Conservation (phyloP, 1,140 invertebrate genomes). For the Dreissena rostriformis region DNA sequence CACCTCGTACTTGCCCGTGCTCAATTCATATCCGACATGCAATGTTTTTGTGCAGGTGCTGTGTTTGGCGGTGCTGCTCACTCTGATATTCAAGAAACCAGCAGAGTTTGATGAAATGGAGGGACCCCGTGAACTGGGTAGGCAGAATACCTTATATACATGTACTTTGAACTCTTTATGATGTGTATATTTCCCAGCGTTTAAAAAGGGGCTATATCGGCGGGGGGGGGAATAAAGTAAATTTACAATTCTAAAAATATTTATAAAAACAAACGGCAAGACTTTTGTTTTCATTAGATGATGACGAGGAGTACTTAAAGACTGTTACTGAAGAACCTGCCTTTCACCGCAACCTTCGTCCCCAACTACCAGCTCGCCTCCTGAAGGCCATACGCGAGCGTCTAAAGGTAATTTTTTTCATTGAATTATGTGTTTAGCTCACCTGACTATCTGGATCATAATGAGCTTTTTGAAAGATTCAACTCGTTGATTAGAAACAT, state of each 20-base stretch:
- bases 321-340: constrained; percentile 1
- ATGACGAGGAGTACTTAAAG: constrained; percentile 33
- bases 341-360: not conserved
- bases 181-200: too few relatives aligned
- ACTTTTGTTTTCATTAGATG: constrained; percentile 28
- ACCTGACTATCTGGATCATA: too few relatives aligned
- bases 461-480: too few relatives aligned
- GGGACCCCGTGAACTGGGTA: constrained; percentile 25
- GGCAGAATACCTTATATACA: too few relatives aligned
- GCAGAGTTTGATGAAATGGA: constrained; percentile 25
- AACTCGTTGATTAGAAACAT: too few relatives aligned
- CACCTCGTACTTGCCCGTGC: too few relatives aligned
- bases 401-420: not conserved
- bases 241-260: not conserved
- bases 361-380: not conserved
- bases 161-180: too few relatives aligned
- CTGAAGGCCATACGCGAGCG: constrained; percentile 1
- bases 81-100: constrained; percentile 53
- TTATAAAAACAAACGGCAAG: too few relatives aligned
- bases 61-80: constrained; percentile 41
- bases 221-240: too few relatives aligned
- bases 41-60: constrained; percentile 8
- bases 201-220: too few relatives aligned
- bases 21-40: not conserved
- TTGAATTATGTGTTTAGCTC: too few relatives aligned